Conservation (phyloP, 2,113 vertebrate genomes). For the Heterotis niloticus region DNA sequence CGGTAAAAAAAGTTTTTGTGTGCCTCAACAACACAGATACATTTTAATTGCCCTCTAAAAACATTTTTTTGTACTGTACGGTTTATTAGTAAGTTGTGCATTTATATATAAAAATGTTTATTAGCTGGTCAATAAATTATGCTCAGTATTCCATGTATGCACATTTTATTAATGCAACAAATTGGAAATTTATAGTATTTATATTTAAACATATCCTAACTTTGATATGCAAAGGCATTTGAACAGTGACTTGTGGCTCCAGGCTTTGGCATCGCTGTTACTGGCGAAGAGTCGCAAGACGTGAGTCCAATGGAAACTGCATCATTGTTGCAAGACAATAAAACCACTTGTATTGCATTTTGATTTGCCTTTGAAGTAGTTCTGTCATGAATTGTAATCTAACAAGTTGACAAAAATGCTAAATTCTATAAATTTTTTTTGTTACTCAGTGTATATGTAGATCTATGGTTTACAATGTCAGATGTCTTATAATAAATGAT, state of each 20-base stretch:
- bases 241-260: neutral
- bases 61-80: conserved; percentile 5
- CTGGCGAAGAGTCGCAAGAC: neutral
- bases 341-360: neutral
- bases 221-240: conserved; percentile 12
- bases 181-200: conserved; percentile 52
- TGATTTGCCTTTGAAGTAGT: neutral
- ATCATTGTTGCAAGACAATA: neutral
- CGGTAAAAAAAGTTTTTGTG: conserved; percentile 13
- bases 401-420: neutral
- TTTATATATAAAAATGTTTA: conserved; percentile 45
- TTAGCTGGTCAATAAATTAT: conserved; percentile 30
- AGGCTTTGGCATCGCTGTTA: neutral
- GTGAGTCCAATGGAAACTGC: conserved; percentile 4
- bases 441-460: neutral
- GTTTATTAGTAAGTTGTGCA: conserved; percentile 32
- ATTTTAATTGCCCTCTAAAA: neutral
- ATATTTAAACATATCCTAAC: conserved; percentile 44
- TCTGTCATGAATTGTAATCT: neutral
- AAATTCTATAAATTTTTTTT: conserved; percentile 9
- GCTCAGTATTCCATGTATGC: conserved; percentile 25
- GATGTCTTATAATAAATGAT: conserved; percentile 18
- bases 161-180: conserved; percentile 35
- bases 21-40: neutral
- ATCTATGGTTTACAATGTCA: neutral